A percentile compares a stretch with the other conserved stretches of the same genome.
Evolutionary conservation across 2,888 invertebrate species (phyloP).

Genomic region (Linnaemya tessellans): DNA sequence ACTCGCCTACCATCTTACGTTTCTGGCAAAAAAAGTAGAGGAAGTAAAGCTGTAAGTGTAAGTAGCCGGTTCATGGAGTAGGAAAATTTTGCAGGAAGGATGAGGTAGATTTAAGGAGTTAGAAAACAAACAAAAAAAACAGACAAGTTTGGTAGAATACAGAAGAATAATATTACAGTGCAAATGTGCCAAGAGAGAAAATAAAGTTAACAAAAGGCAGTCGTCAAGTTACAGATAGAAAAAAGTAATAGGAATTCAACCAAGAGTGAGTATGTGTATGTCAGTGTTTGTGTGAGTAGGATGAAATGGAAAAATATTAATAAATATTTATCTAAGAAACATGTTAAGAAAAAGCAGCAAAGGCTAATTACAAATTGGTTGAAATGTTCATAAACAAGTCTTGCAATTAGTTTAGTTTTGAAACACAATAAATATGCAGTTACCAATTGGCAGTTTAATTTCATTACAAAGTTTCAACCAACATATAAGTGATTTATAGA

Average conservation of each 20-base stretch:
- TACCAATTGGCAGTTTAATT: slow-evolving; percentile 19
- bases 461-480: slow-evolving; percentile 38
- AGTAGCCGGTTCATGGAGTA: slow-evolving; percentile 65
- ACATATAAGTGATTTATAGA: slow-evolving; percentile 27
- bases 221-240: slow-evolving; percentile 7
- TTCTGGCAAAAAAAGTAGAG: slow-evolving; percentile 90
- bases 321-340: slow-evolving; percentile 54
- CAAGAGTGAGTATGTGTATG: slow-evolving; percentile 9
- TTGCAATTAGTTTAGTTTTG: slow-evolving; percentile 34
- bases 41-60: slow-evolving; percentile 83
- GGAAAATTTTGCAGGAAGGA: slow-evolving; percentile 47
- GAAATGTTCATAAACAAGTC: slow-evolving; percentile 40
- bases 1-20: slow-evolving; percentile 97
- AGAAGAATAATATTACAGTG: slow-evolving; percentile 36
- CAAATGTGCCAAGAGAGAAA: slow-evolving; percentile 43
- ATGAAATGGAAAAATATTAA: slow-evolving; percentile 64
- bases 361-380: slow-evolving; percentile 51
- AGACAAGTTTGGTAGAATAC: slow-evolving; percentile 25
- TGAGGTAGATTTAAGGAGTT: slow-evolving; percentile 32
- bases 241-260: slow-evolving; percentile 31
- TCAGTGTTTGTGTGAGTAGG: slow-evolving; percentile 63
- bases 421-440: neutral
- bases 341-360: slow-evolving; percentile 53
- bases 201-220: neutral
- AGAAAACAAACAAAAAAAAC: neutral